Evolutionary conservation across 2,797 vertebrate species (phyloP), one percentile per base, ranked within the genome.

Genomic region (Naso thynnoides): DNA sequence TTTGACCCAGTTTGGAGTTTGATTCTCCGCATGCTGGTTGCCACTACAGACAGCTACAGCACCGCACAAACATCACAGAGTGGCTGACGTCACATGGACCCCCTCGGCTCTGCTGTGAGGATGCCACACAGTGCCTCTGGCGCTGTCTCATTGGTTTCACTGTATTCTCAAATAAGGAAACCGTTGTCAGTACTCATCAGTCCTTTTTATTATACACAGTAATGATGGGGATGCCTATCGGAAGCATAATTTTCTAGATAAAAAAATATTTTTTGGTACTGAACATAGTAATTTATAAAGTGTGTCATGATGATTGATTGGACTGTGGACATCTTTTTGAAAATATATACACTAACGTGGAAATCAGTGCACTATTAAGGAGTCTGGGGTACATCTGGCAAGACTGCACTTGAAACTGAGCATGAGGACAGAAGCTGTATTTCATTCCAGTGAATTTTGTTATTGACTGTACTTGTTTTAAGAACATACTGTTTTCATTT

Each of bases 1-100:
- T 82, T 59, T 85, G 76, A 88, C 78, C 47, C 36, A 75, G 49
- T 82, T 79, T 67, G 66, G 63, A 67, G 54, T 27, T 52, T 53
- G 68, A 79, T 60, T 63, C 68, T 39, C 48, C 39, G 36, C 48
- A 18, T 15, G 23, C 54, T 49, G 36, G 50, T 58, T 41, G 2
- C 47, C 18, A 29, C 52, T 23, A 23, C 66, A 57, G 47, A 57
- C 31, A 31, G 70, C n/a, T 36, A 54, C 31, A 31, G 70, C n/a
- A 45, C 50, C 47, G 45, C 31, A 74, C 29, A 24, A 70, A 56
- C 64, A 60, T 64, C 55, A 64, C 27, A 39, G 36, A 57, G 36
- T 1, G 38, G 21, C 24, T 52, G 64, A 66, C 13, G 26, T 77
- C 69, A 70, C 47, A 63, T 7, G n/a, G 39, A 24, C 47, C 24